A percentile compares a stretch with the other conserved stretches of the same genome.
These are phyloP conservation scores for Anthoscopus minutus DNA, from an alignment of 2,113 vertebrate genomes.

Conservation along the genomic window DNA sequence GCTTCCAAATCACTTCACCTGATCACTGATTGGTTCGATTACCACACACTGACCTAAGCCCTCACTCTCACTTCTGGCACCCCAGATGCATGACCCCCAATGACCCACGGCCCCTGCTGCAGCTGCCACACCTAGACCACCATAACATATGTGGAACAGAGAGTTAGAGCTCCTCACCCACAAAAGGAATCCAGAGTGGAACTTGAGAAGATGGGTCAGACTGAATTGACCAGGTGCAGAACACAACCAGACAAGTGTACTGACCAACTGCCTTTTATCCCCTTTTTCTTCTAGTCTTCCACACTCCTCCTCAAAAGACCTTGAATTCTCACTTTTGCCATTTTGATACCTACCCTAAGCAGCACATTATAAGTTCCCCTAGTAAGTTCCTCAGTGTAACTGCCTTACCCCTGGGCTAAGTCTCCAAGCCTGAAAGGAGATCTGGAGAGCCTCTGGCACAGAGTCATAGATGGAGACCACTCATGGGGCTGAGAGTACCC, in stretches of 20 bases:
- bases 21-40: fast-evolving
- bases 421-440: neutral
- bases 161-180: neutral
- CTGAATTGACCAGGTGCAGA: neutral
- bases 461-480: neutral
- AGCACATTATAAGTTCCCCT: neutral
- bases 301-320: neutral
- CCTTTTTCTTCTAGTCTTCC: neutral
- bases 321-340: neutral
- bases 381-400: neutral
- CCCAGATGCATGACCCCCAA: too few relatives aligned
- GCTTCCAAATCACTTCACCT: neutral
- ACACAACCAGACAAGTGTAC: neutral
- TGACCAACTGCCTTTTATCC: neutral
- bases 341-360: neutral
- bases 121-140: neutral
- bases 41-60: neutral
- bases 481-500: neutral
- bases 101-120: neutral
- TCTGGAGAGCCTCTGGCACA: neutral
- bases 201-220: neutral
- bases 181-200: neutral
- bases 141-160: neutral
- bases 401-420: neutral
- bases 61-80: neutral